Base-by-base conservation (phyloP, 2,797 vertebrate genomes). In the Psittacula derbiana region DNA sequence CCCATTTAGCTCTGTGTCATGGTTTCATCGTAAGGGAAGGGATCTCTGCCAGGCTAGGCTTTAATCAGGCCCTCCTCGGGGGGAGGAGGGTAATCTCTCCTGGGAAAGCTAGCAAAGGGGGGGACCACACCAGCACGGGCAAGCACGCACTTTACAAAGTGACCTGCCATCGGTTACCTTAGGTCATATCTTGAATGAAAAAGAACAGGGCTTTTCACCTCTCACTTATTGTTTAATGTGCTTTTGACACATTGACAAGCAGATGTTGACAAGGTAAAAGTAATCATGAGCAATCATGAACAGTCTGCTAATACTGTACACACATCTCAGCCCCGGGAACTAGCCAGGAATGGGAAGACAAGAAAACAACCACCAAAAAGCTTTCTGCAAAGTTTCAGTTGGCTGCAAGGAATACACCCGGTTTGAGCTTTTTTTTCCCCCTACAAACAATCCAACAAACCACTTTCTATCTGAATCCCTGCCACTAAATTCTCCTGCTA, bases 51-150 rank as follows among this genome's bases (percentile, higher is more conserved):
- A 87, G 14, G 67, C 73, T 28, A 44, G 69, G 53, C 28, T 90
- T 84, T 87, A 91, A 96, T 92, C 86, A 84, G 87, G 16, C 49
- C 15, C 71, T 62, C 31, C 75, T 65, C 11, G 7, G 65, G 24
- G 83, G 73, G 60, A 87, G 86, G 19, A 78, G 76, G 66, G 60
- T 79, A 67, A 96, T 94, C 87, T 76, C 88, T 64, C 38, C 69
- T 44, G 75, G 80, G 88, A 95, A 72, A 52, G 27, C 75, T 16
- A 25, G 20, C 2, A 1, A 12, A 11, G 62, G 28, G 8, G 38
- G 61, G 50, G 5, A 23, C 46, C 10, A 17, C 58, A 27, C 6
- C 57, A 92, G 71, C 66, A 82, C 0, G 0, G 23, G 64, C 70
- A 52, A 28, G 38, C 46, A n/a, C 0, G 0, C 1, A 5, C 83